Evolutionary conservation across 2,113 vertebrate species (phyloP), one percentile per base, ranked within the genome.

Genomic region (Ictalurus furcatus): DNA sequence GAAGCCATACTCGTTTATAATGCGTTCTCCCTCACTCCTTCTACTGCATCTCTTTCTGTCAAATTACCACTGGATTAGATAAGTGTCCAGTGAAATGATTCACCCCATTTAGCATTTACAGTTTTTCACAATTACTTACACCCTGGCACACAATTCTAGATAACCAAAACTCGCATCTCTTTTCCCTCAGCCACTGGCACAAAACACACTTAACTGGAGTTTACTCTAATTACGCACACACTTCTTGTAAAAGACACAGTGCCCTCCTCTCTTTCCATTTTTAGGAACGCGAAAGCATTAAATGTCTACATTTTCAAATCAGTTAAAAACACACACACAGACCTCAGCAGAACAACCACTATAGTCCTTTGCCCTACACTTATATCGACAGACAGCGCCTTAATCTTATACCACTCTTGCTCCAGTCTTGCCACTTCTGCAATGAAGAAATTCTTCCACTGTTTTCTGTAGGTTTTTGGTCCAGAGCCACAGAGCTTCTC

Each of bases 1-100:
- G 81, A 84, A 90, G 81, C 48, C 65, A 56, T 79, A 78, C 25
- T 78, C n/a, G 16, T 73, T 81, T 85, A 30, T 84, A 87, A 71
- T 23, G 52, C 44, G 4, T 28, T 14, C 23, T 67, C 4, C 6
- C n/a, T 52, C 54, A 63, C 23, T 63, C 34, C 58, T 61, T 37
- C 34, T 40, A 14, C 6, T 76, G 16, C 73, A 56, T 81, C 61
- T 81, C 16, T 14, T 7, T 76, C 12, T 81, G 59, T 6, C 56
- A 23, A 28, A 58, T 84, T 88, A 73, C 44, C 74, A 37, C n/a
- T 40, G 14, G 0, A 25, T 69, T 65, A n/a, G 85, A 82, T 14
- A 28, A 87, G 17, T 56, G 52, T 37, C 14, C 30, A 40, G 85
- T 86, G 74, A 58, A 86, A 74, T 74, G 85, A 58, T 74, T 74